Evolutionary conservation across 2,888 invertebrate genomes (phyloP).

Genomic region (Drosophila eohydei): DNA sequence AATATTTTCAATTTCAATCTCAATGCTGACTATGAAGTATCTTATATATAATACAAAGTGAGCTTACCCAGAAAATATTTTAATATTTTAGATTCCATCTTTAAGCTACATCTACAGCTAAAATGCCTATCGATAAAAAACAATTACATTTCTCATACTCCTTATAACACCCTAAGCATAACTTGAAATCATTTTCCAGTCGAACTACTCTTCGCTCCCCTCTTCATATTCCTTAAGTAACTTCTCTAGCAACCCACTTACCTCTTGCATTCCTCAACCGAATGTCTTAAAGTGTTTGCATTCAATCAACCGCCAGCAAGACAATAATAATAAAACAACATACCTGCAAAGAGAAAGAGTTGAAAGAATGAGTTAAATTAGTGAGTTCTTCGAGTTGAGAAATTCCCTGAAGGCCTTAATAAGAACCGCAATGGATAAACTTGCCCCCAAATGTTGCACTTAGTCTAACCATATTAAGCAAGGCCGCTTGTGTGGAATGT

Average conservation of each 20-base stretch:
- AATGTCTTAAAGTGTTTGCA: slow-evolving; percentile 24
- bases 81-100: not conserved
- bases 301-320: slow-evolving; percentile 23
- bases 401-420: slow-evolving; percentile 31
- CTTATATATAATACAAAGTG: too few relatives aligned
- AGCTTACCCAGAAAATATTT: not conserved
- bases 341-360: slow-evolving; percentile 47
- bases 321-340: slow-evolving; percentile 15
- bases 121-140: not conserved
- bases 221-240: not conserved
- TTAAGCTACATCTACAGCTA: not conserved
- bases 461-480: slow-evolving; percentile 56
- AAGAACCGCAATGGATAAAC: slow-evolving; percentile 28
- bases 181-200: not conserved
- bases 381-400: slow-evolving; percentile 25
- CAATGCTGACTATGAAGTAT: too few relatives aligned
- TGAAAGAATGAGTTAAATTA: slow-evolving; percentile 27
- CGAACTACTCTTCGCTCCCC: not conserved
- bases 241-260: slow-evolving; percentile 13
- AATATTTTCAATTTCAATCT: too few relatives aligned
- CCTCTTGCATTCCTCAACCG: slow-evolving; percentile 4
- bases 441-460: slow-evolving; percentile 14
- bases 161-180: not conserved
- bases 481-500: slow-evolving; percentile 65
- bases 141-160: not conserved